A percentile compares a stretch with the other conserved stretches of the same genome.
Conservation (phyloP, 1,140 invertebrate genomes). For the Caerostris extrusa region DNA sequence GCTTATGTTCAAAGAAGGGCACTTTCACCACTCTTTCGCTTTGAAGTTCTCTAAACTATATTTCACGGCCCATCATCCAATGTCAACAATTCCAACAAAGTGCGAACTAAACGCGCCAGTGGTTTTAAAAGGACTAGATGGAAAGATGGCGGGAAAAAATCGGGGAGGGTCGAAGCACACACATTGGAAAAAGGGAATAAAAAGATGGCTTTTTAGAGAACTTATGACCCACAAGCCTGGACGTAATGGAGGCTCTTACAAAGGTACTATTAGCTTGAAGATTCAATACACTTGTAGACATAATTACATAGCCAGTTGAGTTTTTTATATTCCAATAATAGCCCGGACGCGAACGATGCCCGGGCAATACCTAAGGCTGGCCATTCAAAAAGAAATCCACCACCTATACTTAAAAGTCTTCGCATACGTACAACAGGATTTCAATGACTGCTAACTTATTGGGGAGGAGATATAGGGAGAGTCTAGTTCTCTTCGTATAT, state of each 20-base stretch:
- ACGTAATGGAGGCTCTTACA: constrained; percentile 67
- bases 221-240: constrained; percentile 59
- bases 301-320: constrained; percentile 67
- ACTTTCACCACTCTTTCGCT: constrained; percentile 11
- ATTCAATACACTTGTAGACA: constrained; percentile 69
- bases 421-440: constrained; percentile 51
- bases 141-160: background rate
- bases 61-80: constrained; percentile 63
- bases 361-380: constrained; percentile 8
- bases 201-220: constrained; percentile 53
- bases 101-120: constrained; percentile 64
- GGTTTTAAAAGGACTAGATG: constrained; percentile 54
- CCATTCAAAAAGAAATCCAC: background rate
- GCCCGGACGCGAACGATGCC: constrained; percentile 48
- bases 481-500: background rate
- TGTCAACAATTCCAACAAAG: constrained; percentile 72
- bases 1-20: constrained; percentile 7
- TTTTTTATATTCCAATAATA: constrained; percentile 72
- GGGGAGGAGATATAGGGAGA: background rate
- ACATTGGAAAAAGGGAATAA: background rate
- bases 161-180: background rate
- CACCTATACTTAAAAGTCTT: constrained; percentile 54
- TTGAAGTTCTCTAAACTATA: constrained; percentile 12
- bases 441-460: constrained; percentile 25
- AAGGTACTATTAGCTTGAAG: constrained; percentile 68